Percentiles rank a stretch among this genome's conserved stretches.
Evolutionary conservation across 2,113 vertebrate species (phyloP).

Genomic region (Stictonetta naevosa): DNA sequence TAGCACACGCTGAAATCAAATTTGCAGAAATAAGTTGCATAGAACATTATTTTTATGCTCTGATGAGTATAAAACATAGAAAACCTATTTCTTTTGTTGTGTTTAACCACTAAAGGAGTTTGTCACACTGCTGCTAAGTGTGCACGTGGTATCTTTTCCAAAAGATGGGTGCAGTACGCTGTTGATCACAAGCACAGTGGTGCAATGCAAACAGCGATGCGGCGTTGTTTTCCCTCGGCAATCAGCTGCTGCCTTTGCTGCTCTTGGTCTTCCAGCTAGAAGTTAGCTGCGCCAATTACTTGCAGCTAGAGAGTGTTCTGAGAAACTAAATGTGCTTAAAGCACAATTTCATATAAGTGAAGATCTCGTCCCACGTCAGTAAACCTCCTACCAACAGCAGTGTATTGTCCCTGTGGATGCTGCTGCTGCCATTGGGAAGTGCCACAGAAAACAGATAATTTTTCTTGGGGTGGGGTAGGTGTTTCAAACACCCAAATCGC

Average conservation of each 20-base stretch:
- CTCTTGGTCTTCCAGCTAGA: neutral
- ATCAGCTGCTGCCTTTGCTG: neutral
- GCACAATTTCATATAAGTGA: neutral
- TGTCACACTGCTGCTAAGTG: neutral
- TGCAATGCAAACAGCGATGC: fast-evolving
- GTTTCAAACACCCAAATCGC: neutral
- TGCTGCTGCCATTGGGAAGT: neutral
- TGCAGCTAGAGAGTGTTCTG: neutral
- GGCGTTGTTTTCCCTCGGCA: neutral
- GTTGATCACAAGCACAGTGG: fast-evolving
- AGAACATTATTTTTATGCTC: neutral
- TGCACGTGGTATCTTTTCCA: fast-evolving
- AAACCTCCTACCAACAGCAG: neutral
- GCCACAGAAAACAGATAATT: neutral
- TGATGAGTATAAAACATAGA: neutral
- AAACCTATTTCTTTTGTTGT: neutral
- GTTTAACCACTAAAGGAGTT: neutral
- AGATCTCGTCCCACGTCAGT: neutral
- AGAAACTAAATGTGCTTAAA: fast-evolving
- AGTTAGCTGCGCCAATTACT: fast-evolving
- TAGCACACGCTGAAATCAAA: neutral
- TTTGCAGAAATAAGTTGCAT: neutral
- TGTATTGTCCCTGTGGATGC: neutral
- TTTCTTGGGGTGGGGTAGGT: neutral
- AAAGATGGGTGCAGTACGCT: fast-evolving